Evolutionary conservation across 2,888 invertebrate species (phyloP).

Genomic region (Ophion ventricosus): DNA sequence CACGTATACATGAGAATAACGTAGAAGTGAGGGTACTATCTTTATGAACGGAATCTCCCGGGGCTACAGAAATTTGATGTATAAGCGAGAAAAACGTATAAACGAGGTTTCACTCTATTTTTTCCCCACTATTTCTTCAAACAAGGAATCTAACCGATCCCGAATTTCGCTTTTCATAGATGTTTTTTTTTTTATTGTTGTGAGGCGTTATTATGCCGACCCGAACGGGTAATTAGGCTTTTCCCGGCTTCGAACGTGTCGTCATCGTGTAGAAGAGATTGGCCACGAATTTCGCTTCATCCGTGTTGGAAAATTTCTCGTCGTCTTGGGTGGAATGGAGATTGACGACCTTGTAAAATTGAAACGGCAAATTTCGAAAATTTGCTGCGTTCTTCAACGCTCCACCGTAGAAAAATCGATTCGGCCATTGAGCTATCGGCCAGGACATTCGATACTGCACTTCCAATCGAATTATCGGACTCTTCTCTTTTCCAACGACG

Average conservation of each 20-base stretch:
- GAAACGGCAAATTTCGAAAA: constrained; percentile 80
- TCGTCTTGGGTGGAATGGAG: constrained; percentile 50
- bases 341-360: constrained; percentile 84
- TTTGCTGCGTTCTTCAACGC: constrained; percentile 81
- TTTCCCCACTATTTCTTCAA: background rate
- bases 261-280: constrained; percentile 84
- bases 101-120: too few relatives aligned
- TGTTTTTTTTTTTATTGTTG: constrained; percentile 12
- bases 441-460: constrained; percentile 94
- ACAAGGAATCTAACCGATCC: constrained; percentile 70
- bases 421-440: constrained; percentile 92
- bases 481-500: constrained; percentile 82
- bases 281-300: constrained; percentile 87
- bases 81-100: too few relatives aligned
- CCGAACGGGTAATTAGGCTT: constrained; percentile 72
- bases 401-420: constrained; percentile 88
- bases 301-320: constrained; percentile 83
- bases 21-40: too few relatives aligned
- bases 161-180: constrained; percentile 73
- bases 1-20: too few relatives aligned
- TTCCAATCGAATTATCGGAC: constrained; percentile 85
- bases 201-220: constrained; percentile 89
- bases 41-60: too few relatives aligned
- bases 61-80: too few relatives aligned
- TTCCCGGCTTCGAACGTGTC: constrained; percentile 78